Percentiles rank a stretch among this genome's conserved stretches.
Evolutionary conservation across 2,797 vertebrate species (phyloP).

Genomic region (Salarias fasciatus): DNA sequence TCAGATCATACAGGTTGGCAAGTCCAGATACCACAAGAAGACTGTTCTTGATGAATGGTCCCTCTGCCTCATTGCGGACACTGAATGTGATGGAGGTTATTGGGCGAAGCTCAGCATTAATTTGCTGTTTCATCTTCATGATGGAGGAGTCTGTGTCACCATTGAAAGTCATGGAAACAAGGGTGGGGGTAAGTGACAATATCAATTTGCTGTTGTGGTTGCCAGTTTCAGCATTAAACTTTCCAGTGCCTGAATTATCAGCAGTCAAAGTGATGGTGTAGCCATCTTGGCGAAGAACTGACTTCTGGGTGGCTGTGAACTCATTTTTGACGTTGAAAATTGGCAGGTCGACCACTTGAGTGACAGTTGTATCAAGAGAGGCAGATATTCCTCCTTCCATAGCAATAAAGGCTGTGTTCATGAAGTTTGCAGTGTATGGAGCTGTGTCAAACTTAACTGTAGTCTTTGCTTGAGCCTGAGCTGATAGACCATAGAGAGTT

Average conservation of each 20-base stretch:
- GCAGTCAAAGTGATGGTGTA: constrained; percentile 73
- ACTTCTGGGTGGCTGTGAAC: constrained; percentile 77
- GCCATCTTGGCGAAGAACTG: constrained; percentile 76
- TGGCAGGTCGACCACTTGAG: constrained; percentile 83
- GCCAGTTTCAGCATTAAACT: constrained; percentile 81
- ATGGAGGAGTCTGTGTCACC: constrained; percentile 82
- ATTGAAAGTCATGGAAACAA: constrained; percentile 74
- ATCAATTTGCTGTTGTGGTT: constrained; percentile 78
- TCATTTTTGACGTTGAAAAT: constrained; percentile 79
- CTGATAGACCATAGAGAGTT: constrained; percentile 77
- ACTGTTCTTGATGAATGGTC: constrained; percentile 86
- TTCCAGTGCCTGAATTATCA: constrained; percentile 81
- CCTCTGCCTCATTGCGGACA: constrained; percentile 83
- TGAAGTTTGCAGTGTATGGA: constrained; percentile 82
- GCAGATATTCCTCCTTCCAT: constrained; percentile 83
- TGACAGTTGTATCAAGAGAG: constrained; percentile 84
- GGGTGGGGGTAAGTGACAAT: constrained; percentile 71
- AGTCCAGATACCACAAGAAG: constrained; percentile 80
- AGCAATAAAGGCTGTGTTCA: constrained; percentile 81
- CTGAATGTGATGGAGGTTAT: constrained; percentile 79
- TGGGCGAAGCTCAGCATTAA: constrained; percentile 74
- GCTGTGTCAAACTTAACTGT: constrained; percentile 76
- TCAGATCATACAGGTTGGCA: constrained; percentile 79
- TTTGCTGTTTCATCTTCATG: constrained; percentile 85
- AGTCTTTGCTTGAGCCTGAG: constrained; percentile 85